Base-by-base conservation (phyloP, 2,797 vertebrate species). In the Triplophysa bombifrons region DNA sequence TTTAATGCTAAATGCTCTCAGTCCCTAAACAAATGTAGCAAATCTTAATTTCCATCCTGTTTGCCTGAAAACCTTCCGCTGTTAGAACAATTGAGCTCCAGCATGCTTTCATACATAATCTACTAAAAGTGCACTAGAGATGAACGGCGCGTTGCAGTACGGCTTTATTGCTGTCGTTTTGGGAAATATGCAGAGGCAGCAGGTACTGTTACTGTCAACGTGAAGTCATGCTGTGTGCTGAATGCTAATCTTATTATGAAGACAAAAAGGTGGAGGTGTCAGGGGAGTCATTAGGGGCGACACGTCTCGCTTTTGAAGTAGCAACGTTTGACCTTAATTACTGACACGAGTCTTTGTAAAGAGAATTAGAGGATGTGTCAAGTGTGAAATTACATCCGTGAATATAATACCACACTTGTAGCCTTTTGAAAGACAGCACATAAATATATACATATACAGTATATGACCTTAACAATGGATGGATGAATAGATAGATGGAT, bases 291-390 rank as follows among this genome's bases (percentile, higher is more conserved):
- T 78, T 71, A 78, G 56, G 60, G 16, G 46, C 22, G n/a, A 70
- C 76, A 20, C 44, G 30, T 70, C 56, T 38, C 48, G 27, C 55
- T 27, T 77, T 70, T 70, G 63, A 78, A 70, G 76, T 20, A 70
- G 55, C 67, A 76, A 14, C 20, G 61, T 64, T 81, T 81, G 74
- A 77, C 80, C 80, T 81, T 72, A 81, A 81, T 76, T 72, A 58
- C 41, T 76, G 74, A 58, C 68, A 58, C 22, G 10, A 65, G 41
- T 19, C 63, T 81, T 76, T 58, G 74, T 76, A 64, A 72, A 51
- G 67, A 72, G 51, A 65, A 41, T 76, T 70, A 66, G 38, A 74
- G 22, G 34, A 76, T 25, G 50, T 81, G 51, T 76, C 74, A 65
- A 65, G 50, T 81, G 61, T 72, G 60, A 81, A 70, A 81, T 76